Evolutionary conservation across 2,888 invertebrate species (phyloP).

Genomic region (Agrotis clavis): DNA sequence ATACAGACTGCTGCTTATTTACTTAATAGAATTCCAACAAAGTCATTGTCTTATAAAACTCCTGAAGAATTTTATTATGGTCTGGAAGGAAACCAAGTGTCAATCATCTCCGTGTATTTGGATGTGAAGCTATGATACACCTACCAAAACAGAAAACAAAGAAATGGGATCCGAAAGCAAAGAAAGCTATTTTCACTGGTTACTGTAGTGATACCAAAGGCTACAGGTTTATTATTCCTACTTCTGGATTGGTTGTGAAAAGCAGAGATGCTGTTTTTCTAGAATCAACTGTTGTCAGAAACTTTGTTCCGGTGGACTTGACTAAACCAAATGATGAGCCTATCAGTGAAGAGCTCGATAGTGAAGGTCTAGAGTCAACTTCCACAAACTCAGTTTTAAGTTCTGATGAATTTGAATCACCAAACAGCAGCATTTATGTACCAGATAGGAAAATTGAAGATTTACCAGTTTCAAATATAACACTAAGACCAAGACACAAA

Average conservation of each 20-base stretch:
- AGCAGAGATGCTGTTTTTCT: conserved; percentile 16
- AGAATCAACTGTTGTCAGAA: conserved; percentile 9
- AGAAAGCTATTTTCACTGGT: conserved; percentile 17
- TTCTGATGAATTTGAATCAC: too few species aligned
- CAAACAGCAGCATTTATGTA: too few species aligned
- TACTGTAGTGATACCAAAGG: conserved; percentile 32
- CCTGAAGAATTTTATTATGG: conserved; percentile 23
- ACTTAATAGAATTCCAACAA: conserved; percentile 14
- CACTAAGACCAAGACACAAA: too few species aligned
- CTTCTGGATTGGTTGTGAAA: neutral
- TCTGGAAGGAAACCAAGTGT: conserved; percentile 18
- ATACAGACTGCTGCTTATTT: conserved; percentile 14
- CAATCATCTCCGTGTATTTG: conserved; percentile 8
- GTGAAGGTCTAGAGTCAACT: too few species aligned
- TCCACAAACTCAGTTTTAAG: too few species aligned
- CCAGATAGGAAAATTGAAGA: too few species aligned
- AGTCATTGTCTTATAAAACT: neutral
- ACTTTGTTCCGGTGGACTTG: neutral
- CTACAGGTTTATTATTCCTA: conserved; percentile 20
- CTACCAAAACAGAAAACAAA: conserved; percentile 13
- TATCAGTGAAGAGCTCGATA: too few species aligned
- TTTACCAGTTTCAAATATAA: too few species aligned
- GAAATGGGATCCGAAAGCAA: conserved; percentile 26
- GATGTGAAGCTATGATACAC: conserved; percentile 23
- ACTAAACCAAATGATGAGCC: too few species aligned